Evolutionary conservation across 2,113 vertebrate species (phyloP), one percentile per base, ranked within the genome.

Genomic region (Cryptomyrus ogoouensis): DNA sequence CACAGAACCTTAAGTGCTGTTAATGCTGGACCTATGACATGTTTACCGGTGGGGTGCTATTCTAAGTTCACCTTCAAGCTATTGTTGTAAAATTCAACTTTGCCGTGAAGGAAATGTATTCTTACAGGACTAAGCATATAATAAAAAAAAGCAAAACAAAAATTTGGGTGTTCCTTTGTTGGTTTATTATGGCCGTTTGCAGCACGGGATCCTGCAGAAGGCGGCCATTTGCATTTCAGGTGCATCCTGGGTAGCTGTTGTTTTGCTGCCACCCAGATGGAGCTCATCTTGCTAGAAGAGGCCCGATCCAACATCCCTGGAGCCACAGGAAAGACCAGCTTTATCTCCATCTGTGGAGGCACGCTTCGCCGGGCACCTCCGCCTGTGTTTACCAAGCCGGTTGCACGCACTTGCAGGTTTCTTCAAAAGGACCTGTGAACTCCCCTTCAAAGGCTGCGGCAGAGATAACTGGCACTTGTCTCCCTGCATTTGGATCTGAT

Each of bases 361-460:
- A 74, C 10, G 58, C 44, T 49, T 88, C 46, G 15, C 62, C n/a
- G n/a, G n/a, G 27, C 62, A 74, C 44, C 58, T 46, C 88, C 31
- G 15, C 66, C 58, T 70, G n/a, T 52, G 49, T 62, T 70, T 74
- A 44, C 62, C 27, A 27, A 47, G n/a, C n/a, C 15, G 15, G 56
- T 74, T 47, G 44, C 88, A 88, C 44, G 58, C n/a, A 74, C n/a
- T 52, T 49, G 44, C 46, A 47, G n/a, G n/a, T 74, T 88, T 74
- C 42, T 58, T 88, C 39, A 88, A 88, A 70, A 88, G 56, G 24
- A 70, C 88, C 39, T 66, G 88, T 52, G 49, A 88, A 70, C 58
- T 70, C 44, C 50, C n/a, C 87, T 21, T 56, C 50, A 56, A 58
- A 58, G 52, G 53, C 53, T 9, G 87, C 87, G 8, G 87, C 83